Evolutionary conservation across 2,888 invertebrate species (phyloP).

Genomic region (Diarsia dahlii): DNA sequence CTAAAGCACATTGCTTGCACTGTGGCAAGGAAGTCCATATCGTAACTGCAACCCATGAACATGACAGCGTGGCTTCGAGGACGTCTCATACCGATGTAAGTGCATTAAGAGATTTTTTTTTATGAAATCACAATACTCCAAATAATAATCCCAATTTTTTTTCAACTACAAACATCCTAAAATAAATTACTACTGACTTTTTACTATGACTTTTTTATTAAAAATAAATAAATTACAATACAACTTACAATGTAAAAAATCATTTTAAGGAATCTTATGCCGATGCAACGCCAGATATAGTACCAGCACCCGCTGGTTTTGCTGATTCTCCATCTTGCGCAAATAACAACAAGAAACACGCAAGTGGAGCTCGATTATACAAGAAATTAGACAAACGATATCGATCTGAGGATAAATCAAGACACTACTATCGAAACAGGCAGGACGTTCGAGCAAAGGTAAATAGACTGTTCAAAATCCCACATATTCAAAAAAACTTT

Average conservation of each 20-base stretch:
- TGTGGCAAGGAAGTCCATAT: constrained; percentile 95
- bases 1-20: constrained; percentile 94
- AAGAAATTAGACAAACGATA: constrained; percentile 95
- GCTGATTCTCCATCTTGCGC: constrained; percentile 94
- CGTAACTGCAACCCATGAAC: constrained; percentile 88
- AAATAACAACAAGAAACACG: constrained; percentile 81
- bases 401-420: constrained; percentile 94
- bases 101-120: constrained; percentile 22
- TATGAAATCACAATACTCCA: not conserved
- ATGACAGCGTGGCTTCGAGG: constrained; percentile 84
- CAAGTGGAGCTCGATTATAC: constrained; percentile 91
- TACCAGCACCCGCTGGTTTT: constrained; percentile 97
- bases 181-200: too few relatives aligned
- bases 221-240: not conserved
- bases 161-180: not conserved
- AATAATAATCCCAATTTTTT: not conserved
- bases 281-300: constrained; percentile 93
- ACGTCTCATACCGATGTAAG: constrained; percentile 88
- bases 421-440: constrained; percentile 92
- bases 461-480: constrained; percentile 50
- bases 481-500: constrained; percentile 39
- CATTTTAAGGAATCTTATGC: constrained; percentile 86
- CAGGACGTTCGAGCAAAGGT: constrained; percentile 96
- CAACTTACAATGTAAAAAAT: constrained; percentile 1
- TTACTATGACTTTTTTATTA: not conserved